Percentiles rank a stretch among this genome's conserved stretches.
Evolutionary conservation across 2,113 vertebrate genomes (phyloP).

Genomic region (Chlamydotis undulata): DNA sequence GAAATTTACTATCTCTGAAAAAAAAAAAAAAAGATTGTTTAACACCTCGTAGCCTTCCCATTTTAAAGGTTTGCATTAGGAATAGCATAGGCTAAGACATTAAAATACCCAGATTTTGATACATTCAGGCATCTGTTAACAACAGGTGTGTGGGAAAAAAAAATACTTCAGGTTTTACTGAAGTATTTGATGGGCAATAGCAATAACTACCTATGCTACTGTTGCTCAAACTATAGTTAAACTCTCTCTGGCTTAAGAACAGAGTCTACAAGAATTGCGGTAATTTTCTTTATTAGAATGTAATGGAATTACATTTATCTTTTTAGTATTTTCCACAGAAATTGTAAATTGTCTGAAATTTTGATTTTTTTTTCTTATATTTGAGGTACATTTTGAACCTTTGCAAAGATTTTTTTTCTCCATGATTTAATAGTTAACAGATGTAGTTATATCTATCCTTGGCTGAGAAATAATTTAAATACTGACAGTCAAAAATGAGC

Average conservation of each 20-base stretch:
- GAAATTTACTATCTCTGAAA: not conserved
- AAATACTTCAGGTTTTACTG: not conserved
- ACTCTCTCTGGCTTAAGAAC: not conserved
- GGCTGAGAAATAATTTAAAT: conserved; percentile 73
- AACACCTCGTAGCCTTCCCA: not conserved
- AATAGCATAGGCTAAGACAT: not conserved
- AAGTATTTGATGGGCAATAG: not conserved
- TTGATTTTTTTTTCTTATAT: not conserved
- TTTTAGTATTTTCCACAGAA: not conserved
- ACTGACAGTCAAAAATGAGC: conserved; percentile 76
- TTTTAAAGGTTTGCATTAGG: not conserved
- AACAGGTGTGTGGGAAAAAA: not conserved
- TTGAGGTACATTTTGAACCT: conserved; percentile 26
- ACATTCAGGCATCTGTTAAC: not conserved
- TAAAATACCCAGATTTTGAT: not conserved
- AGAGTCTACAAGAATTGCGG: not conserved
- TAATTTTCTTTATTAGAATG: not conserved
- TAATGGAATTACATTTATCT: not conserved
- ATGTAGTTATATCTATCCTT: conserved; percentile 65
- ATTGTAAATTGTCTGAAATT: not conserved
- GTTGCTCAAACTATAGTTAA: not conserved
- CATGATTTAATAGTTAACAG: conserved; percentile 75
- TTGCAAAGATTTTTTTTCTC: conserved; percentile 20
- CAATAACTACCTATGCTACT: not conserved
- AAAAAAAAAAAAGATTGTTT: not conserved